These are phyloP conservation scores for Neocloeon triangulifer DNA, from an alignment of 1,140 invertebrate genomes.

Conservation along the genomic window DNA sequence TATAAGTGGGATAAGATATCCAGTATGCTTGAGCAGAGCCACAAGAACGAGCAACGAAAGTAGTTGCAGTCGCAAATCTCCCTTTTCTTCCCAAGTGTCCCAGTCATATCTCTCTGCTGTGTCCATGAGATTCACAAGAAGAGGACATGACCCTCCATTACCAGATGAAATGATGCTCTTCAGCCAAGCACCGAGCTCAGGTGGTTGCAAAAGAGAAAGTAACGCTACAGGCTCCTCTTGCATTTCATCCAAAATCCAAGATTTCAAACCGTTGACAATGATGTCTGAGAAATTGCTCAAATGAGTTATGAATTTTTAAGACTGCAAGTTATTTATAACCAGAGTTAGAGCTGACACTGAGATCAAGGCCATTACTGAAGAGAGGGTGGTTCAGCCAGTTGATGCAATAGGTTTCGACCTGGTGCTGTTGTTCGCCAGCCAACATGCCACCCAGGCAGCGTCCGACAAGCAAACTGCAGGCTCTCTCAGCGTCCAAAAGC, in stretches of 20 bases:
- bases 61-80: conserved; percentile 22
- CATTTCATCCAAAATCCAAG: no score
- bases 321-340: no score
- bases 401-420: conserved; percentile 21
- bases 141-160: no score
- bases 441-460: conserved; percentile 31
- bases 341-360: no score
- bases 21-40: conserved; percentile 27
- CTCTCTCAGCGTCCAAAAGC: conserved; percentile 34
- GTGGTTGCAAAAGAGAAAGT: no score
- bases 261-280: no score
- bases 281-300: no score
- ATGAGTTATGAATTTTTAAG: no score
- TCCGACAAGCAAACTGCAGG: conserved; percentile 32
- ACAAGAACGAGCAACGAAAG: conserved; percentile 25
- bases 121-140: conserved; percentile 14
- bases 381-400: conserved; percentile 27
- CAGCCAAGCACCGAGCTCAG: no score
- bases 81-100: conserved; percentile 22
- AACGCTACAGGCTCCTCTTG: no score
- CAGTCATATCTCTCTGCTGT: conserved; percentile 19
- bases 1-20: conserved; percentile 12
- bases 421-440: conserved; percentile 20
- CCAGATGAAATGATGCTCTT: no score
- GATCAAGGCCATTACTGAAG: conserved; percentile 27